Conservation (phyloP, 2,797 vertebrate genomes). For the Luscinia megarhynchos region DNA sequence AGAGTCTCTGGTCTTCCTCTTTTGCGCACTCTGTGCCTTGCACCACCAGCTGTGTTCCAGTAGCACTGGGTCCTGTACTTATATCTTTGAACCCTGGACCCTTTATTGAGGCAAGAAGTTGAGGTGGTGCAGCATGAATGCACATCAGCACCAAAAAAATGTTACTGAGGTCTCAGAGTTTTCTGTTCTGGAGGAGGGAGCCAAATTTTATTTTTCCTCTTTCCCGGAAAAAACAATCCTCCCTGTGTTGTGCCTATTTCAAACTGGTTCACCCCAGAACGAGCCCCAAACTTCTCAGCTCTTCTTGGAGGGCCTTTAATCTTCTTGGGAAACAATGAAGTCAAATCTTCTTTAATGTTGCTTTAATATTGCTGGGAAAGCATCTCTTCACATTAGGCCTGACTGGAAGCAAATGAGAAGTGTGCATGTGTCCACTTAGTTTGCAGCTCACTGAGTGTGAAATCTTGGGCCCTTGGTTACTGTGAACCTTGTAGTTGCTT, state of each 20-base stretch:
- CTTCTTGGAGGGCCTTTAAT: slow-evolving; percentile 65
- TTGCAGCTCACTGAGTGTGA: slow-evolving; percentile 67
- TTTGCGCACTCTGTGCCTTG: neutral
- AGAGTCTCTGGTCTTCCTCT: neutral
- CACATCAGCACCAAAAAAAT: neutral
- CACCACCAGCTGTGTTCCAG: neutral
- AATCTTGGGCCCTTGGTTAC: slow-evolving; percentile 39
- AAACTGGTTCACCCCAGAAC: slow-evolving; percentile 11
- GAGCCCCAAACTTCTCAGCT: slow-evolving; percentile 26
- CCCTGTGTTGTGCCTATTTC: neutral
- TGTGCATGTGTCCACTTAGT: slow-evolving; percentile 30
- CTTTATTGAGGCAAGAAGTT: neutral
- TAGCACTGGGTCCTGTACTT: rapidly evolving
- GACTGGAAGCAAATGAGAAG: slow-evolving; percentile 64
- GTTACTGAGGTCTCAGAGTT: neutral
- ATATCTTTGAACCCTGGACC: neutral
- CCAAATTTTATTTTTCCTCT: neutral
- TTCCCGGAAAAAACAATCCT: neutral
- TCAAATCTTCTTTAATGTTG: slow-evolving; percentile 66
- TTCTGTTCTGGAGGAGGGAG: neutral
- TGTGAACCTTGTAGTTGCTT: slow-evolving; percentile 56
- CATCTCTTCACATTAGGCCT: slow-evolving; percentile 45
- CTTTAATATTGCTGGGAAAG: slow-evolving; percentile 58
- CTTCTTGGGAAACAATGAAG: slow-evolving; percentile 64
- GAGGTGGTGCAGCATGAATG: neutral